Conservation (phyloP, 2,797 vertebrate species). For the Buphagus erythrorhynchus region DNA sequence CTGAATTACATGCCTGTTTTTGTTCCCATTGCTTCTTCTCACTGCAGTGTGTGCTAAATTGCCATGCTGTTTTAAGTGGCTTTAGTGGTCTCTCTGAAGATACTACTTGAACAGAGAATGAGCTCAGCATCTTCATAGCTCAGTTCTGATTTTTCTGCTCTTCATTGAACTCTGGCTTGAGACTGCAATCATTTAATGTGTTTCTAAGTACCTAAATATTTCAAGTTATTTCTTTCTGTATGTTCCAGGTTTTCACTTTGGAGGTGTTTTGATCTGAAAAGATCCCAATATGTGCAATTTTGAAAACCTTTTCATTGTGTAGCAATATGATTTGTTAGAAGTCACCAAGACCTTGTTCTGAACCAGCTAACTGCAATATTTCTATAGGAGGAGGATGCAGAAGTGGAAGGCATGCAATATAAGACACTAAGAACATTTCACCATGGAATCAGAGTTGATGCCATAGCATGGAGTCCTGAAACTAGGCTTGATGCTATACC, state of each 20-base stretch:
- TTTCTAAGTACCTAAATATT: not conserved
- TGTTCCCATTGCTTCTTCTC: not conserved
- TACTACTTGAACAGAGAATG: not conserved
- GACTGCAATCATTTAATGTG: not conserved
- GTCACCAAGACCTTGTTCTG: not conserved
- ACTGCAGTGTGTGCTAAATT: not conserved
- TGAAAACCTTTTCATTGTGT: not conserved
- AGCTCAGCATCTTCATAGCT: not conserved
- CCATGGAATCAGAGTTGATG: constrained; percentile 87
- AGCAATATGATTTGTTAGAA: not conserved
- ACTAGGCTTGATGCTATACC: constrained; percentile 88
- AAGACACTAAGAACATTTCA: constrained; percentile 86
- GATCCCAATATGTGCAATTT: not conserved
- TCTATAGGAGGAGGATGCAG: constrained; percentile 89
- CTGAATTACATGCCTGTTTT: not conserved
- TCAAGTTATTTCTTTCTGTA: not conserved
- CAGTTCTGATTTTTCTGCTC: not conserved
- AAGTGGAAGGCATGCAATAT: constrained; percentile 90
- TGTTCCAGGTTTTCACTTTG: not conserved
- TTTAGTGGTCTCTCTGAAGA: not conserved
- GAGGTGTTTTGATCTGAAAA: not conserved
- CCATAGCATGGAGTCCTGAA: constrained; percentile 95
- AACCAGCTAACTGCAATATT: not conserved
- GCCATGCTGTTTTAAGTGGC: not conserved
- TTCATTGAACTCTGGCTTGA: not conserved